Percentiles rank a stretch among this genome's conserved stretches.
phyloP scores from a whole-genome alignment of 2,797 vertebrate genomes.

The Zenarchopterus dispar region DNA sequence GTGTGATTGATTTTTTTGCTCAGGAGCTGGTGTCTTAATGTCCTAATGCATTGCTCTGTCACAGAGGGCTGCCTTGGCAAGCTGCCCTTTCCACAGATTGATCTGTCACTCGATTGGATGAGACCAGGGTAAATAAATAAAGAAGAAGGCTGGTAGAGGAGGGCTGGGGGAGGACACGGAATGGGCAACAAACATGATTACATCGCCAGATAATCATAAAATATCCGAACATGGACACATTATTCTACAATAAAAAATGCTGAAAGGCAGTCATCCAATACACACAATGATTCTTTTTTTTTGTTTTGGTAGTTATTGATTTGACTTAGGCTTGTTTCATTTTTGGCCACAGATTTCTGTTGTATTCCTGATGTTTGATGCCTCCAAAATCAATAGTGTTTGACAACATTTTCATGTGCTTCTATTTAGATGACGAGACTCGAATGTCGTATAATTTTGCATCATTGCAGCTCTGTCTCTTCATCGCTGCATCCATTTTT shows the following conservation, averaged over 20 bases:
- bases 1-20: slow-evolving; percentile 81
- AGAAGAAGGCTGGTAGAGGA: slow-evolving; percentile 54
- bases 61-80: slow-evolving; percentile 82
- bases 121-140: slow-evolving; percentile 84
- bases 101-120: slow-evolving; percentile 80
- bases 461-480: slow-evolving; percentile 1
- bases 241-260: slow-evolving; percentile 22
- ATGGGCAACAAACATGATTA: slow-evolving; percentile 65
- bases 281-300: slow-evolving; percentile 45
- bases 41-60: slow-evolving; percentile 85
- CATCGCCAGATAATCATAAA: slow-evolving; percentile 53
- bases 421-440: slow-evolving; percentile 39
- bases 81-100: slow-evolving; percentile 81
- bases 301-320: slow-evolving; percentile 67
- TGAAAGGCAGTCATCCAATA: slow-evolving; percentile 28
- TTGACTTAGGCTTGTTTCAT: slow-evolving; percentile 50
- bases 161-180: slow-evolving; percentile 54
- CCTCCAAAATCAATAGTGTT: slow-evolving; percentile 65
- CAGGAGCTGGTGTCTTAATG: slow-evolving; percentile 82
- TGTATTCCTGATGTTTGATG: slow-evolving; percentile 42
- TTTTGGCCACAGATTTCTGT: slow-evolving; percentile 43
- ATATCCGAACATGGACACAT: slow-evolving; percentile 12
- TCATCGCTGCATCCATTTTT: neutral
- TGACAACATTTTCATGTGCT: slow-evolving; percentile 54
- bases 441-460: neutral